Evolutionary conservation across 2,113 vertebrate species (phyloP), one percentile per base, ranked within the genome.

Genomic region (Amblyopsis rosae): DNA sequence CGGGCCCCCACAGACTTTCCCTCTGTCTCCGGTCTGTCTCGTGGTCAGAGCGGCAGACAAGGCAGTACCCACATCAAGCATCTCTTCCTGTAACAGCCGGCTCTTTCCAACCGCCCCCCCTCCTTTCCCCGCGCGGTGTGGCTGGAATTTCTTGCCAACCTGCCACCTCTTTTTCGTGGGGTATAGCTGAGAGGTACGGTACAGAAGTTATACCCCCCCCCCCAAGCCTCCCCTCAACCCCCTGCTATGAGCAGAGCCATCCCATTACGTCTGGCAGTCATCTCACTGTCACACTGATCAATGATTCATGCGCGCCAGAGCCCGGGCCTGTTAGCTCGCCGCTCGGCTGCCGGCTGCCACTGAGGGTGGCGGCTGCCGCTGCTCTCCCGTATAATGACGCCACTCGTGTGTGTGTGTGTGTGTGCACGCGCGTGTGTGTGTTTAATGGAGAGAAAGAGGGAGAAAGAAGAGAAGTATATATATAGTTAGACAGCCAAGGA

Each of bases 211-310:
- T 2, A 7, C 54, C 16, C 54, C 54, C 16, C 54, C 54, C 15
- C 54, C 54, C 26, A 26, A 26, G 2, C 26, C 26, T 26, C 26
- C 26, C 26, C 26, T 26, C 26, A 26, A 41, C 35, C 4, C 35
- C 35, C 77, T 78, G 73, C 73, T 79, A 83, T 41, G 79, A 83
- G 86, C 79, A 58, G 79, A 68, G 75, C 83, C 16, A 67, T 86
- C 76, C 87, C 82, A 84, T 88, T 88, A 90, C 86, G 83, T 86
- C 85, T 75, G 80, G 85, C 85, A 89, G 81, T 87, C 87, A 79
- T 89, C 87, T 87, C 86, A 71, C 86, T 86, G 86, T 89, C 86
- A 87, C 80, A 71, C 85, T 88, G 86, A 89, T 89, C 86, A 89
- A 88, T 89, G 87, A 83, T 84, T 88, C 86, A 85, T 88, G 80